Conservation (phyloP, 1,140 invertebrate species). For the Temnothorax longispinosus region DNA sequence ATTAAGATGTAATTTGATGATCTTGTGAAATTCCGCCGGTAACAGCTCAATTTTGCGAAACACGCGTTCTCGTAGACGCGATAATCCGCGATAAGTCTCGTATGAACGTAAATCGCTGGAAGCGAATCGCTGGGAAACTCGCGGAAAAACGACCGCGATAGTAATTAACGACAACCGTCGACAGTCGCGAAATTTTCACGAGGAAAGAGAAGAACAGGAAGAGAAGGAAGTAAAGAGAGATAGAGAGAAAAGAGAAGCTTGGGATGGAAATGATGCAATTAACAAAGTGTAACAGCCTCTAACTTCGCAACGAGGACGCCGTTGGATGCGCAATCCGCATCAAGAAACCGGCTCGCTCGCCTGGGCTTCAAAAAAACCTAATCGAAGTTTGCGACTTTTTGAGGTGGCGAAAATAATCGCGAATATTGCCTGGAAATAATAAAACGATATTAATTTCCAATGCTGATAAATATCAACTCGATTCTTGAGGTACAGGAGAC, state of each 20-base stretch:
- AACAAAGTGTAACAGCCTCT: conserved; percentile 56
- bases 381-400: conserved; percentile 11
- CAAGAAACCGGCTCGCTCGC: conserved; percentile 5
- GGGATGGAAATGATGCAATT: conserved; percentile 60
- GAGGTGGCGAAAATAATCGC: conserved; percentile 20
- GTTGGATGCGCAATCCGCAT: conserved; percentile 1
- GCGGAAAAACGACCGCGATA: conserved; percentile 2
- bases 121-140: not conserved
- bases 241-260: not conserved
- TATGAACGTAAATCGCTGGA: conserved; percentile 26
- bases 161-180: conserved; percentile 51
- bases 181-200: conserved; percentile 29
- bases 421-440: conserved; percentile 2
- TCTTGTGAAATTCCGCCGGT: not conserved
- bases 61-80: not conserved
- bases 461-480: not conserved
- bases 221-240: not conserved
- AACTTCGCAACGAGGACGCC: conserved; percentile 42
- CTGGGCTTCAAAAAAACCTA: not conserved
- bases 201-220: not conserved
- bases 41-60: conserved; percentile 35
- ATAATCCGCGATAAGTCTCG: conserved; percentile 41
- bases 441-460: not conserved
- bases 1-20: not conserved
- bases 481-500: too few species aligned